Evolutionary conservation across 2,797 vertebrate species (phyloP).

Genomic region (Sebastes melanostomus): DNA sequence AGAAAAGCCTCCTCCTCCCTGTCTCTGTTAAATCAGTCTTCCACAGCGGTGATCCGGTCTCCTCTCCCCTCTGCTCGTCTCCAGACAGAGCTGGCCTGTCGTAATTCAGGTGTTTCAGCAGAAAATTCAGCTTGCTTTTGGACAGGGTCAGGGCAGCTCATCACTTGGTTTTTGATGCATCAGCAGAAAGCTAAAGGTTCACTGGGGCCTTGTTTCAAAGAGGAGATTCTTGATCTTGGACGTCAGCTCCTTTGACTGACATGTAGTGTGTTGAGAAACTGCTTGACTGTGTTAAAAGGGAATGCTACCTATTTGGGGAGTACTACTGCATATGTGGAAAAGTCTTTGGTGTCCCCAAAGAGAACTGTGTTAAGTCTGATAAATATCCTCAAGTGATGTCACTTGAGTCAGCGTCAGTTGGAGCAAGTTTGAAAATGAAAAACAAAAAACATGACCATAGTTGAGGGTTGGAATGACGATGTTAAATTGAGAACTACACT

Average conservation of each 20-base stretch:
- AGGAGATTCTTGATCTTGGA: background rate
- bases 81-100: constrained; percentile 2
- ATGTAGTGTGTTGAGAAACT: background rate
- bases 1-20: background rate
- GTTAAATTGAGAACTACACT: background rate
- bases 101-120: constrained; percentile 49
- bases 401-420: background rate
- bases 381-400: background rate
- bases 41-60: background rate
- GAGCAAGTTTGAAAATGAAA: no score
- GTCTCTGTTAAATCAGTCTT: background rate
- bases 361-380: background rate
- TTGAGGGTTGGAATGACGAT: background rate
- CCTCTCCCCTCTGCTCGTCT: background rate
- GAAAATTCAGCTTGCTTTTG: constrained; percentile 38
- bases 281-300: background rate
- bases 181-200: constrained; percentile 20
- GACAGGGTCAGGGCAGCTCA: constrained; percentile 55
- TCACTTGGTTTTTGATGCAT: constrained; percentile 15
- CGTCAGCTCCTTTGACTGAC: constrained; percentile 9
- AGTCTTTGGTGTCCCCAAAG: background rate
- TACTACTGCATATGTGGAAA: background rate
- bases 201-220: background rate
- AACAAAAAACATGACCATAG: background rate
- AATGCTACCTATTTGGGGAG: background rate